phyloP scores from a whole-genome alignment of 2,113 vertebrate species.

The Panthera leo region DNA sequence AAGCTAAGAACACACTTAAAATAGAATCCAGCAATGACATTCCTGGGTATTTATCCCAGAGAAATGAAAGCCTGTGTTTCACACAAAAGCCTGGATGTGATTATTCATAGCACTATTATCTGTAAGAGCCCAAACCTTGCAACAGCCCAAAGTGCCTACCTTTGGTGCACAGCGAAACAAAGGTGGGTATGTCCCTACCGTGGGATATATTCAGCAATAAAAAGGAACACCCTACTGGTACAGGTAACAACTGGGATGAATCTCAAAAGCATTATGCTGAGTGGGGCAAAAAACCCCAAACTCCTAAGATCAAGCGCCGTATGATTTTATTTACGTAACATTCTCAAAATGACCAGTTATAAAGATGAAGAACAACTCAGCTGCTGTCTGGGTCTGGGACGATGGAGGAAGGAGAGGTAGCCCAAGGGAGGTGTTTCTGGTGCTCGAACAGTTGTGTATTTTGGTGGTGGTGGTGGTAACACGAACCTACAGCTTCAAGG shows the following conservation, averaged over 20 bases:
- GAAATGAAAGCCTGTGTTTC: not conserved
- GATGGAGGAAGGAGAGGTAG: not conserved
- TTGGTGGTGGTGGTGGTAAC: fast-evolving
- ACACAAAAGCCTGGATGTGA: not conserved
- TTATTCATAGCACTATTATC: not conserved
- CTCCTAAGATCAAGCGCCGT: not conserved
- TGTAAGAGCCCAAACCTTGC: not conserved
- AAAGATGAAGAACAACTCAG: not conserved
- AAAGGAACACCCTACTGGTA: not conserved
- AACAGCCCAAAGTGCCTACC: not conserved
- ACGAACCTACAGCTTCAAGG: too few species aligned
- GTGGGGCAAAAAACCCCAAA: not conserved
- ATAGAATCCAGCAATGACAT: not conserved
- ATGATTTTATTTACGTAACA: not conserved
- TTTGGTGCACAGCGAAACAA: not conserved
- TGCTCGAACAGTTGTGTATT: not conserved
- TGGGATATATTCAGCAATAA: not conserved
- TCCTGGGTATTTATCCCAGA: not conserved
- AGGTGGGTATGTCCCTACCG: not conserved
- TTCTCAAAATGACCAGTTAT: not conserved
- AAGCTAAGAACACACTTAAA: not conserved
- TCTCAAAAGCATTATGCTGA: not conserved
- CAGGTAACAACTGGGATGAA: not conserved
- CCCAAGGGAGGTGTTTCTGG: not conserved
- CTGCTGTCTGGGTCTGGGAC: not conserved